Conservation (phyloP, 1,140 invertebrate genomes). For the Drosophila takahashii region DNA sequence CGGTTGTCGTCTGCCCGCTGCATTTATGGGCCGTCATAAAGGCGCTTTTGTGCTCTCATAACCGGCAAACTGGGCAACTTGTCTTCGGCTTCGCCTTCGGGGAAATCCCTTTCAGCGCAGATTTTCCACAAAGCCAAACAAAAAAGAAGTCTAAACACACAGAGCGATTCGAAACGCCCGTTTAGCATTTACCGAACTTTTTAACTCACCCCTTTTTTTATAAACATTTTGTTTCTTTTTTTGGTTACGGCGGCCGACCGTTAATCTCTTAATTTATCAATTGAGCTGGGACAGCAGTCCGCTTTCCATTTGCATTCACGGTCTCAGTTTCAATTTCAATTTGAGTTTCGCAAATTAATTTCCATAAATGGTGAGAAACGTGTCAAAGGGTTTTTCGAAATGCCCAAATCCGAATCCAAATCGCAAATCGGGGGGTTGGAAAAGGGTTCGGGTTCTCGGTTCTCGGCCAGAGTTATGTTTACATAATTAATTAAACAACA, state of each 20-base stretch:
- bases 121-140: slow-evolving; percentile 12
- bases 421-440: slow-evolving; percentile 29
- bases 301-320: slow-evolving; percentile 13
- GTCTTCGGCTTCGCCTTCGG: slow-evolving; percentile 15
- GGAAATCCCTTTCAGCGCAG: slow-evolving; percentile 38
- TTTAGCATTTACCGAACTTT: slow-evolving; percentile 53
- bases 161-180: slow-evolving; percentile 66
- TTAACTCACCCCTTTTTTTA: slow-evolving; percentile 54
- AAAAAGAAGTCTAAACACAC: slow-evolving; percentile 54
- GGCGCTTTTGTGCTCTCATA: slow-evolving; percentile 57
- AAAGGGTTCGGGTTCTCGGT: slow-evolving; percentile 48
- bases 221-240: background rate
- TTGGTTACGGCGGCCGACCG: slow-evolving; percentile 70
- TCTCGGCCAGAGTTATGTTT: slow-evolving; percentile 76
- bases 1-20: slow-evolving; percentile 43
- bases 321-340: slow-evolving; percentile 74
- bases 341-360: slow-evolving; percentile 77
- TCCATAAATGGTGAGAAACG: slow-evolving; percentile 70
- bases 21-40: slow-evolving; percentile 64
- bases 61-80: slow-evolving; percentile 48
- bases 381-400: slow-evolving; percentile 4
- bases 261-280: slow-evolving; percentile 82
- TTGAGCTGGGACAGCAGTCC: slow-evolving; percentile 40
- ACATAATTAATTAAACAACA: slow-evolving; percentile 84
- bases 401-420: background rate